Base-by-base conservation (phyloP, 2,888 invertebrate species). In the Synergus laeviventris region DNA sequence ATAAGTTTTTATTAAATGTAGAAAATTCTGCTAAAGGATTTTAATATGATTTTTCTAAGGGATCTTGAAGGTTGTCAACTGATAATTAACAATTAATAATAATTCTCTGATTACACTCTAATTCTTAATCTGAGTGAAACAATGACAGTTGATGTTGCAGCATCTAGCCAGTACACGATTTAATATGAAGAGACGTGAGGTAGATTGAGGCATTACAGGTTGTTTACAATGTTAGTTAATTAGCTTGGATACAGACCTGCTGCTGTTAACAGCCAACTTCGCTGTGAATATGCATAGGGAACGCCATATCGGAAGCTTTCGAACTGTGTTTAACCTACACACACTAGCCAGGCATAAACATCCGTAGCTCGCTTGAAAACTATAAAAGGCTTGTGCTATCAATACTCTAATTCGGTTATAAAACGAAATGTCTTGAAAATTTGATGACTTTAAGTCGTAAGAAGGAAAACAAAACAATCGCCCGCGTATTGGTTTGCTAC, bases 151-250 rank as follows among this genome's bases (percentile, higher is more conserved):
- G 66, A 66, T 18, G 62, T 38, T 39, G 39, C 39, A 64, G n/a
- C 36, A 61, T 38, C 62, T 2, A 16, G 16, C 14, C 45, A 45
- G 45, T 45, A 39, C 59, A 59, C 8, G 18, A n/a, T 62, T 42
- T 64, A 39, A 21, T 64, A 18, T 9, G 62, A 39, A 62, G 18
- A 38, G 62, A 62, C 39, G 62, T 36, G 18, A 31, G 64, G 38
- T 64, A 64, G 18, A 64, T 64, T 64, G 18, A 18, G 21, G 42
- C 21, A 64, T 64, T 64, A 64, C 21, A 5, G 64, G 76, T 75
- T 79, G 79, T 81, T 78, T 77, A 77, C 77, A 76, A 76, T 75
- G 77, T 75, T 54, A 76, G 79, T 77, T 78, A 79, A 79, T 78
- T 81, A 79, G 81, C 78, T 78, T 77, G 18, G 24, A 74, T 36